These are phyloP conservation scores for Epinephelus lanceolatus DNA, from an alignment of 2,113 vertebrate genomes.

Conservation along the genomic window DNA sequence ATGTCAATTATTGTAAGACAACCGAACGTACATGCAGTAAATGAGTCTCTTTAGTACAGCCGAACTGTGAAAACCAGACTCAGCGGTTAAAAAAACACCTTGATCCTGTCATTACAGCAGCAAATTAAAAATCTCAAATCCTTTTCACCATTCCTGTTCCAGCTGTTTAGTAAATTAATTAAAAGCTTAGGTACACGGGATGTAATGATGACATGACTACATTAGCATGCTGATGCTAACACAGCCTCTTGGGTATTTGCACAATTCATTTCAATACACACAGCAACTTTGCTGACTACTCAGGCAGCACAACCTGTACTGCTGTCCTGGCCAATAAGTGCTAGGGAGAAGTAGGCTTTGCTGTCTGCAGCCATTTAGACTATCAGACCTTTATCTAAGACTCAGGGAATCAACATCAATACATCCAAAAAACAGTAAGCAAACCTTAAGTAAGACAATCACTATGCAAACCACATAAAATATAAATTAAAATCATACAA, in stretches of 20 bases:
- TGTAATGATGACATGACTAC: constrained; percentile 36
- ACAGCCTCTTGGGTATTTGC: constrained; percentile 19
- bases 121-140: constrained; percentile 55
- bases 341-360: neutral
- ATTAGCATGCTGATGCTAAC: constrained; percentile 44
- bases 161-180: constrained; percentile 59
- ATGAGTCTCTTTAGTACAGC: neutral
- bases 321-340: constrained; percentile 20
- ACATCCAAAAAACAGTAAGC: too few species aligned
- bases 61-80: constrained; percentile 22
- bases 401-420: too few species aligned
- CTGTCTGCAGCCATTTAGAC: constrained; percentile 20
- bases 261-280: constrained; percentile 33
- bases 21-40: constrained; percentile 12
- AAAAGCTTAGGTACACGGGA: constrained; percentile 33
- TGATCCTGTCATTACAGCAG: constrained; percentile 33
- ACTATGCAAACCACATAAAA: too few species aligned
- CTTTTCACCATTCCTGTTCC: constrained; percentile 22
- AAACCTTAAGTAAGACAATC: too few species aligned
- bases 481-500: too few species aligned
- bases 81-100: constrained; percentile 5
- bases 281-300: constrained; percentile 4
- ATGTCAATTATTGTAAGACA: neutral
- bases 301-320: constrained; percentile 12
- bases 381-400: neutral